phyloP scores from a whole-genome alignment of 2,797 vertebrate genomes.

The Gambelia wislizenii region DNA sequence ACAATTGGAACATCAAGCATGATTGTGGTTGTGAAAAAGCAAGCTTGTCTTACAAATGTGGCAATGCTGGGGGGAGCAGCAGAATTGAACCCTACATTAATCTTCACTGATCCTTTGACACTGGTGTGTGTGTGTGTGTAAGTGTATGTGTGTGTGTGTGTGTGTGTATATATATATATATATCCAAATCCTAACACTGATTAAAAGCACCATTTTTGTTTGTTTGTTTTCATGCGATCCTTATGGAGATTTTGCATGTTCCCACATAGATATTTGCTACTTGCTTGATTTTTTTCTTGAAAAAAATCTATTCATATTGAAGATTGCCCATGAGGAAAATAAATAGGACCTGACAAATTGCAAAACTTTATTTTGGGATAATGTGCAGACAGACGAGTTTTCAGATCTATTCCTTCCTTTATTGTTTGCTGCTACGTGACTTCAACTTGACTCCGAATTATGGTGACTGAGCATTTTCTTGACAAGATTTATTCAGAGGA shows the following conservation, averaged over 20 bases:
- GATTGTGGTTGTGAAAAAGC: too few species aligned
- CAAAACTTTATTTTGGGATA: slow-evolving; percentile 20
- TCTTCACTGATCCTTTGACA: neutral
- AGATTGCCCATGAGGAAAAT: slow-evolving; percentile 12
- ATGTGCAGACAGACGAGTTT: neutral
- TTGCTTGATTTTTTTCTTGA: slow-evolving; percentile 23
- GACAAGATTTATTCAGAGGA: too few species aligned
- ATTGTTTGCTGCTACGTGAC: too few species aligned
- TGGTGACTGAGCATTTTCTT: too few species aligned
- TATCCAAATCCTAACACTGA: slow-evolving; percentile 11
- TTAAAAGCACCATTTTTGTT: neutral
- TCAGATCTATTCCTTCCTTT: neutral
- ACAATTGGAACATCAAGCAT: too few species aligned
- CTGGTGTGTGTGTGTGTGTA: neutral
- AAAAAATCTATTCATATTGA: neutral
- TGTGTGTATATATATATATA: neutral
- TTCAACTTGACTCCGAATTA: too few species aligned
- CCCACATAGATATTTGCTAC: slow-evolving; percentile 4
- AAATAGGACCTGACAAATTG: neutral
- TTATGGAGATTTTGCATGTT: slow-evolving; percentile 23
- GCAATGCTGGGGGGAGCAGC: too few species aligned
- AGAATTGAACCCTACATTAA: neutral
- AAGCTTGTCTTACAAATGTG: too few species aligned
- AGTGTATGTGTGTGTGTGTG: neutral
- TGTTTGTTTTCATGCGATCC: slow-evolving; percentile 1